Percentiles rank a stretch among this genome's conserved stretches.
phyloP scores from a whole-genome alignment of 2,113 vertebrate species.

The Prionailurus bengalensis region DNA sequence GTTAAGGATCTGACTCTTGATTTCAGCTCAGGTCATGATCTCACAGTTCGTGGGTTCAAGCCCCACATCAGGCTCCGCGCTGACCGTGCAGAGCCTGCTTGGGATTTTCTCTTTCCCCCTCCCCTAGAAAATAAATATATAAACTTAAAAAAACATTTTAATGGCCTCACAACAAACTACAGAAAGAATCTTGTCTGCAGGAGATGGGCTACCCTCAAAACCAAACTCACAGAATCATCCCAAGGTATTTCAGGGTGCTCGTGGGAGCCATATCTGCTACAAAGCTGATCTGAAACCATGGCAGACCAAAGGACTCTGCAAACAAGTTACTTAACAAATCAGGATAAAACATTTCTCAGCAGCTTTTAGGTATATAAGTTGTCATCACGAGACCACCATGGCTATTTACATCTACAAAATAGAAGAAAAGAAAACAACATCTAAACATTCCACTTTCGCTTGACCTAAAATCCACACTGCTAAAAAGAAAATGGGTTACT shows the following conservation, averaged over 20 bases:
- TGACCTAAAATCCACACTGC: slow-evolving; percentile 10
- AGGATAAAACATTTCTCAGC: slow-evolving; percentile 12
- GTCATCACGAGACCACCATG: not conserved
- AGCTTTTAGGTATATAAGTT: not conserved
- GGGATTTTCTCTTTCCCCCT: too few species aligned
- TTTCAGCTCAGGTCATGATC: too few species aligned
- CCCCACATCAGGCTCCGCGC: too few species aligned
- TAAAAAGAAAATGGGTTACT: slow-evolving; percentile 49
- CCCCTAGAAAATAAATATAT: too few species aligned
- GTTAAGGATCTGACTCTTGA: too few species aligned
- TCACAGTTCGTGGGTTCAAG: too few species aligned
- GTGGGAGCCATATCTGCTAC: not conserved
- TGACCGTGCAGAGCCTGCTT: too few species aligned
- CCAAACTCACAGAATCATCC: not conserved
- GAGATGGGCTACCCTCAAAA: slow-evolving; percentile 13
- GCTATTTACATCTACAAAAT: not conserved
- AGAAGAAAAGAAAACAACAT: slow-evolving; percentile 12
- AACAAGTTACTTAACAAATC: not conserved
- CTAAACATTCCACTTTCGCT: slow-evolving; percentile 21
- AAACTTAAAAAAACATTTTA: not conserved
- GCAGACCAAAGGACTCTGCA: not conserved
- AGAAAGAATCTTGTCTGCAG: slow-evolving; percentile 8
- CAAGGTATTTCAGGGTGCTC: not conserved
- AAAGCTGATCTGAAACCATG: slow-evolving; percentile 62
- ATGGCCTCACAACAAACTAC: not conserved